These are phyloP conservation scores for Hemicentrotus pulcherrimus DNA, from an alignment of 35 echinoderm and acorn worm species.

Conservation along the genomic window DNA sequence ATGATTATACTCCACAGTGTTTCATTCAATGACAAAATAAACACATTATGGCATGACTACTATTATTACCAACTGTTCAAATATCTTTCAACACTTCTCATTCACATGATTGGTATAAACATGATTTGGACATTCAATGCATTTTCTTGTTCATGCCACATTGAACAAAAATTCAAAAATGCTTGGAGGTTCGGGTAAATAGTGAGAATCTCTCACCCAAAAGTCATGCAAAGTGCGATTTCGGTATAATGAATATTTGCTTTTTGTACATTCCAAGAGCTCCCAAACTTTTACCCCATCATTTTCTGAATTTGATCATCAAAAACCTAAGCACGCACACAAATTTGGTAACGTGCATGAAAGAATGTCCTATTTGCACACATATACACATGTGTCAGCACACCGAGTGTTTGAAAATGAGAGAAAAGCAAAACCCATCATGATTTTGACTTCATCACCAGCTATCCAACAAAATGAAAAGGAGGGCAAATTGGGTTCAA, in stretches of 20 bases:
- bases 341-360: not conserved
- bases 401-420: not conserved
- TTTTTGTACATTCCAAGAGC: not conserved
- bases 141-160: not conserved
- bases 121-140: not conserved
- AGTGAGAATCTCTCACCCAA: not conserved
- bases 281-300: not conserved
- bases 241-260: not conserved
- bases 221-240: not conserved
- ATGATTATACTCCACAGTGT: not conserved
- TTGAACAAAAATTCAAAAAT: not conserved
- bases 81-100: not conserved
- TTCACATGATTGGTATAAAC: not conserved
- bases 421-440: not conserved
- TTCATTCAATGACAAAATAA: not conserved
- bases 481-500: slow-evolving; percentile 38
- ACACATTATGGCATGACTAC: not conserved
- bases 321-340: not conserved
- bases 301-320: not conserved
- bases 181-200: not conserved
- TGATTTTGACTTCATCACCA: slow-evolving; percentile 2
- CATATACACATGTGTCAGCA: not conserved
- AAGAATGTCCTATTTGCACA: not conserved
- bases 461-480: not conserved
- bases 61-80: not conserved